Evolutionary conservation across 2,113 vertebrate genomes (phyloP).

Genomic region (Rattus norvegicus): DNA sequence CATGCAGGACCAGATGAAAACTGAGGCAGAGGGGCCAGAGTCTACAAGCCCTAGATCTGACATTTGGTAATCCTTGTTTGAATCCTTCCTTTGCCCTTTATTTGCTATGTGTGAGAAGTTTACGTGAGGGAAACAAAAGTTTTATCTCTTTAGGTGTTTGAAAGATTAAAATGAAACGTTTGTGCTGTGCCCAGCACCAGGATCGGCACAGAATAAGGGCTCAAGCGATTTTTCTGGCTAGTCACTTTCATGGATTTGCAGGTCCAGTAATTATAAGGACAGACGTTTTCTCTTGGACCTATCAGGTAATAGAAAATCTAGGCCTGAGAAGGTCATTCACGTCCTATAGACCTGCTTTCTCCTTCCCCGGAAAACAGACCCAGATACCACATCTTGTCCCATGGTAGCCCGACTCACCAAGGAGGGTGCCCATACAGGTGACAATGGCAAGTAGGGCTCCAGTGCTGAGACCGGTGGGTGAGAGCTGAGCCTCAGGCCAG

Average conservation of each 20-base stretch:
- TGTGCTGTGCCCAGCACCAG: not conserved
- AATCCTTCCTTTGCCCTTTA: not conserved
- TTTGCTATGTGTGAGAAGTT: not conserved
- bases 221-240: not conserved
- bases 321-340: not conserved
- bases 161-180: not conserved
- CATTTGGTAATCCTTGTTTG: not conserved
- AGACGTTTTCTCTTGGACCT: not conserved
- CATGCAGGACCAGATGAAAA: not conserved
- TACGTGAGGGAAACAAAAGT: not conserved
- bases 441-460: conserved; percentile 93
- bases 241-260: not conserved
- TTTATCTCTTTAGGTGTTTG: not conserved
- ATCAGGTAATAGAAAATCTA: not conserved
- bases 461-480: conserved; percentile 92
- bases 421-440: conserved; percentile 91
- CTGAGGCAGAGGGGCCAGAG: not conserved
- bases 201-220: not conserved
- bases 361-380: not conserved
- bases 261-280: not conserved
- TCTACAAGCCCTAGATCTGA: not conserved
- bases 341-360: not conserved
- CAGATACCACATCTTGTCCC: not conserved
- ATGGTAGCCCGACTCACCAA: conserved; percentile 86
- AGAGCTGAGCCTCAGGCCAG: conserved; percentile 81